A percentile compares a stretch with the other conserved stretches of the same genome.
Conservation (phyloP, 2,113 vertebrate genomes). For the Cheirogaleus medius region DNA sequence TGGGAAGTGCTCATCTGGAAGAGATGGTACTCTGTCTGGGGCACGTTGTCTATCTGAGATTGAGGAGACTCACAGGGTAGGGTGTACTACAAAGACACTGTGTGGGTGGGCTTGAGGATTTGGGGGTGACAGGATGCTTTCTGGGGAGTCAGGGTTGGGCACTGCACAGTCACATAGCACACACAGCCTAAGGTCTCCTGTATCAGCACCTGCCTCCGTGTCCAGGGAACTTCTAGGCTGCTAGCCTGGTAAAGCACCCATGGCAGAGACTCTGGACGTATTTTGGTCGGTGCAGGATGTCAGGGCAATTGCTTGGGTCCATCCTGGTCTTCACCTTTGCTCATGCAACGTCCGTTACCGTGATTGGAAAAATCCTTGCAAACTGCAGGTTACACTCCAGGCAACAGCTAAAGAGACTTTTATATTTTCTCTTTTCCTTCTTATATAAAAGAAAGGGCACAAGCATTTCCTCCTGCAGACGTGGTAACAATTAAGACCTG, state of each 20-base stretch:
- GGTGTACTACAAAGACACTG: background rate
- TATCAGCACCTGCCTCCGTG: background rate
- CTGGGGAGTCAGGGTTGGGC: background rate
- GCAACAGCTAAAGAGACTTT: slow-evolving; percentile 52
- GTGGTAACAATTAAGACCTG: background rate
- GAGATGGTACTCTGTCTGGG: background rate
- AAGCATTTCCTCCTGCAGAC: slow-evolving; percentile 51
- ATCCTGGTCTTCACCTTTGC: slow-evolving; percentile 11
- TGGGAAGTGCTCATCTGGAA: background rate
- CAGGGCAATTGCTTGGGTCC: background rate
- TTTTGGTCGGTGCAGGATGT: slow-evolving; percentile 14
- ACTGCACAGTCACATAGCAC: background rate
- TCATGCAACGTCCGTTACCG: background rate
- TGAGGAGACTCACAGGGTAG: background rate
- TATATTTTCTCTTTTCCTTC: background rate
- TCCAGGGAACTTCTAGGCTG: background rate
- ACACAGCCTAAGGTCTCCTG: background rate
- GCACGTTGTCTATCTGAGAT: background rate
- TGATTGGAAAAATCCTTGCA: slow-evolving; percentile 58
- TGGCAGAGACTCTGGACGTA: slow-evolving; percentile 37
- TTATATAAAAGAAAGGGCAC: slow-evolving; percentile 7
- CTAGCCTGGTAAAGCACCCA: slow-evolving; percentile 15
- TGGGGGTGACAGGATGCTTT: background rate
- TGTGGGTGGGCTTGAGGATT: background rate
- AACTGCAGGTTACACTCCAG: slow-evolving; percentile 55